Conservation (phyloP, 2,888 invertebrate genomes). For the Nephrotoma guestfalica region DNA sequence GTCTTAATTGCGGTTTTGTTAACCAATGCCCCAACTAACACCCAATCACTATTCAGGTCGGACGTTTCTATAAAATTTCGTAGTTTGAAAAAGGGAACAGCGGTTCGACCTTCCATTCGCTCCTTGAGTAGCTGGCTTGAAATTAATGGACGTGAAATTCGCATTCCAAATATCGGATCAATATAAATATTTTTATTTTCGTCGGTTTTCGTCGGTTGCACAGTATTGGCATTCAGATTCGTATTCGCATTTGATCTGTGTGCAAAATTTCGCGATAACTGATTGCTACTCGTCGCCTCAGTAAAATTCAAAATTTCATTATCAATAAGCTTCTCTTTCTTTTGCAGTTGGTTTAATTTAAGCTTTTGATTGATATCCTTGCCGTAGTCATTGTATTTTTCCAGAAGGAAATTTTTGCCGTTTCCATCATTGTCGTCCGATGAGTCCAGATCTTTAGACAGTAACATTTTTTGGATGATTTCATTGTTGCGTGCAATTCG, state of each 20-base stretch:
- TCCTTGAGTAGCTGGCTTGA: conserved; percentile 57
- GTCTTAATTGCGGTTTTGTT: conserved; percentile 59
- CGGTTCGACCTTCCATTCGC: conserved; percentile 59
- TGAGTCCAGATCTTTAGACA: background rate
- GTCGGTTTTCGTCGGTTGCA: background rate
- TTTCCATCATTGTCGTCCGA: background rate
- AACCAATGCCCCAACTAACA: conserved; percentile 70
- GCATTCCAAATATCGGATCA: conserved; percentile 62
- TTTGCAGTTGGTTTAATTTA: background rate
- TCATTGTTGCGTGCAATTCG: background rate
- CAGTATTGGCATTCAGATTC: conserved; percentile 6
- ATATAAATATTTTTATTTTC: conserved; percentile 30
- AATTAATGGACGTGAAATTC: conserved; percentile 59
- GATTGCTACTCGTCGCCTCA: conserved; percentile 19
- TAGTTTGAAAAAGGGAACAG: conserved; percentile 54
- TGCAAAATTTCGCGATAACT: conserved; percentile 17
- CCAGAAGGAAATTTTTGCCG: background rate
- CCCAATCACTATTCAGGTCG: conserved; percentile 70
- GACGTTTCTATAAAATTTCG: conserved; percentile 47
- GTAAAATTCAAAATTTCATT: conserved; percentile 18
- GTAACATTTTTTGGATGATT: background rate
- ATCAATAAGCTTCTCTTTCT: conserved; percentile 8
- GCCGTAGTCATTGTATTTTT: background rate
- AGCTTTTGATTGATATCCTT: background rate
- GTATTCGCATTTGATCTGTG: background rate